Evolutionary conservation across 2,113 vertebrate genomes (phyloP).

Genomic region (Coptodon bakossiorum): DNA sequence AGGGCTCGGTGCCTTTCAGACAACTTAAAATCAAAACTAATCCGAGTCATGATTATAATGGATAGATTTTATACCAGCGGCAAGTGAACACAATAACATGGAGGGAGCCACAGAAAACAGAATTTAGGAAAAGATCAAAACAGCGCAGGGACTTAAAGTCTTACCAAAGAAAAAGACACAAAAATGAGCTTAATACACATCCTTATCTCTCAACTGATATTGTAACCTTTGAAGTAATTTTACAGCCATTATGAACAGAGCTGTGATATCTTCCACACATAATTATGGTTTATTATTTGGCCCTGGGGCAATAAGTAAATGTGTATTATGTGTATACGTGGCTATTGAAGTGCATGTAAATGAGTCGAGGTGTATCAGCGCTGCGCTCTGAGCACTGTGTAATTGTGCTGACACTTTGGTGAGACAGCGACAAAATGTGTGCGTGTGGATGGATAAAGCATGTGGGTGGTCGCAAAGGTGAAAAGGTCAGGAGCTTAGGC

Average conservation of each 20-base stretch:
- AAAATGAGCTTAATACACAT: background rate
- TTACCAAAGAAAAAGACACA: background rate
- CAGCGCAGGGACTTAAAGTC: background rate
- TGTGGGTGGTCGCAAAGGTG: slow-evolving; percentile 34
- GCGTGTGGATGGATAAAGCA: background rate
- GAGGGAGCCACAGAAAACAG: background rate
- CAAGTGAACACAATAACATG: background rate
- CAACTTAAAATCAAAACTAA: slow-evolving; percentile 8
- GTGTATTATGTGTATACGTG: background rate
- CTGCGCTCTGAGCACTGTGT: background rate
- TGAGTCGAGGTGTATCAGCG: background rate
- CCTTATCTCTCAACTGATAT: slow-evolving; percentile 7
- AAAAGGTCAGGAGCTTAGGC: slow-evolving; percentile 12
- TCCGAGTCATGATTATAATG: background rate
- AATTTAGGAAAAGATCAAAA: background rate
- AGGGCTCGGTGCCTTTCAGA: background rate
- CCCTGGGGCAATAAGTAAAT: background rate
- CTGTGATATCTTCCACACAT: background rate
- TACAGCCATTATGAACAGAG: background rate
- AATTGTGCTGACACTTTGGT: slow-evolving; percentile 13
- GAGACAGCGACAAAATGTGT: background rate
- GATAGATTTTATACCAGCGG: background rate
- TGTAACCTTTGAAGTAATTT: slow-evolving; percentile 44
- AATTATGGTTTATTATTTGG: slow-evolving; percentile 10
- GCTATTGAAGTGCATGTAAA: background rate